Percentiles rank a stretch among this genome's conserved stretches.
Conservation (phyloP, 2,113 vertebrate species). For the Melanotaenia duboulayi region DNA sequence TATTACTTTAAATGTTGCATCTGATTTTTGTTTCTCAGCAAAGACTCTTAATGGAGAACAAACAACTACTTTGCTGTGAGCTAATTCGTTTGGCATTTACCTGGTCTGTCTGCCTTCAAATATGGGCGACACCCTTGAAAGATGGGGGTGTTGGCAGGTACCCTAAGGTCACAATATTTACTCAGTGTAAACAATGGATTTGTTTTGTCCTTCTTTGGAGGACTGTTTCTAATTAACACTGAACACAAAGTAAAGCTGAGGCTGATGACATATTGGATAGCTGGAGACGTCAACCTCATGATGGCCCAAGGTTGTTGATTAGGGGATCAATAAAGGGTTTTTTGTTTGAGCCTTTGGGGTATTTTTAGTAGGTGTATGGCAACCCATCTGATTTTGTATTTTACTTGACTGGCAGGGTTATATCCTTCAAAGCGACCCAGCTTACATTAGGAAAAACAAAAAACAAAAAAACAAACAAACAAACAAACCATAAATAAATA, state of each 20-base stretch:
- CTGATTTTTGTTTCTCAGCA: not conserved
- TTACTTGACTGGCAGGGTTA: not conserved
- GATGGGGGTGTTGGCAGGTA: not conserved
- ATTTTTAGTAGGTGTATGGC: not conserved
- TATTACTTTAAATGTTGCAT: not conserved
- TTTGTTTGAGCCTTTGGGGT: not conserved
- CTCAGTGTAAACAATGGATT: conserved; percentile 1
- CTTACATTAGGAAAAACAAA: not conserved
- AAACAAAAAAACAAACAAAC: too few species aligned
- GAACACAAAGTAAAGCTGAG: not conserved
- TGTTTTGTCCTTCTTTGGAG: not conserved
- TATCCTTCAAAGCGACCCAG: not conserved
- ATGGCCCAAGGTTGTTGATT: not conserved
- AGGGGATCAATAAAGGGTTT: not conserved
- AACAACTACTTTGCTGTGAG: not conserved
- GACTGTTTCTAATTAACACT: conserved; percentile 9
- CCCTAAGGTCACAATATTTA: not conserved
- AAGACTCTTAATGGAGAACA: not conserved
- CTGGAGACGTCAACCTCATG: not conserved
- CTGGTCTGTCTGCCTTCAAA: not conserved
- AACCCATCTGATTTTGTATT: not conserved
- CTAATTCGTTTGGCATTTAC: conserved; percentile 19
- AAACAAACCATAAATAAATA: too few species aligned
- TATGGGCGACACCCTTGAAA: not conserved
- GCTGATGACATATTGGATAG: not conserved